Conservation (phyloP, 1,140 invertebrate species). For the Halotydeus destructor region DNA sequence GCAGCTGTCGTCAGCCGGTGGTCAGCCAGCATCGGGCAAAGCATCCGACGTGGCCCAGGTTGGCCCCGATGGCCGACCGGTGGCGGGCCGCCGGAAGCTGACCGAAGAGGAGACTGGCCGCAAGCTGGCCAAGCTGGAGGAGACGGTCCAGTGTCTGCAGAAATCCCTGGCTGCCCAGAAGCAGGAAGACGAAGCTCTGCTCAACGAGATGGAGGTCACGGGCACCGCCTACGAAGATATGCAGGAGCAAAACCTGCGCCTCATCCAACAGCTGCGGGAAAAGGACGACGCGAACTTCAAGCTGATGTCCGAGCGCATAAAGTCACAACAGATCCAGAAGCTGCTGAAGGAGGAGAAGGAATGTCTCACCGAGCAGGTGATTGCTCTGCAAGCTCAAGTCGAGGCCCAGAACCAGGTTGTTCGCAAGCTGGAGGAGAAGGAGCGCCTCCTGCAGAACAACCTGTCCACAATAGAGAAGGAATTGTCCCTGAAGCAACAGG, state of each 20-base stretch:
- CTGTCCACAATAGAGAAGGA: constrained; percentile 87
- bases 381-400: constrained; percentile 69
- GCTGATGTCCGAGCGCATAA: constrained; percentile 92
- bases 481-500: constrained; percentile 62
- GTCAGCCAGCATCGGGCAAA: constrained; percentile 8
- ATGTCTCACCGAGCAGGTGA: constrained; percentile 61
- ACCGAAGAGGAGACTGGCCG: constrained; percentile 75
- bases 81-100: constrained; percentile 69
- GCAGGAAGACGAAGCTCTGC: constrained; percentile 86
- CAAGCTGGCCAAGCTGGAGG: constrained; percentile 85
- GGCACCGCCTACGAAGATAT: constrained; percentile 98
- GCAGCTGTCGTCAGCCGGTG: constrained; percentile 21
- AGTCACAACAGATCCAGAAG: constrained; percentile 89
- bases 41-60: constrained; percentile 31
- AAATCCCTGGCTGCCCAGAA: constrained; percentile 43
- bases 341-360: constrained; percentile 82
- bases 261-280: constrained; percentile 85
- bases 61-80: constrained; percentile 75
- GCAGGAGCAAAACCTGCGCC: constrained; percentile 91
- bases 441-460: constrained; percentile 73
- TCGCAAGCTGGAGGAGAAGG: constrained; percentile 88
- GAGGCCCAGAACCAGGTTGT: constrained; percentile 88
- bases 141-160: constrained; percentile 39
- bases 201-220: constrained; percentile 98
- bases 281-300: constrained; percentile 99